Evolutionary conservation across 2,888 invertebrate genomes (phyloP), one percentile per base, ranked within the genome.

Genomic region (Dromius quadrimaculatus): DNA sequence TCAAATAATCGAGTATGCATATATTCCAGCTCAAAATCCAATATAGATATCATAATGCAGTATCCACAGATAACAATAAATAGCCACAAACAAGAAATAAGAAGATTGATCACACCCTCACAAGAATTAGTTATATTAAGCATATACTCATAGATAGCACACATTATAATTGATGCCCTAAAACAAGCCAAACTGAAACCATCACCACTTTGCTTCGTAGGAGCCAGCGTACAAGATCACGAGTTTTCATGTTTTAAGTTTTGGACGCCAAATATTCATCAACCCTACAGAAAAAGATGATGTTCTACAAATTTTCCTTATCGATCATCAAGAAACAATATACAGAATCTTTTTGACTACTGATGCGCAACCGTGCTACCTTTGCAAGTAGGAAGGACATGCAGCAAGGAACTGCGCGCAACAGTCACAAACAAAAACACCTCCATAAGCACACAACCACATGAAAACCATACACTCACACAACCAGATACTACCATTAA

Each of bases 121-220:
- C n/a, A n/a, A n/a, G n/a, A n/a, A n/a, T 32, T 59, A 19, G 20
- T 63, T 2, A 63, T 63, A 5, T 43, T 43, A 23, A 76, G 75
- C 47, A 72, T 73, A 0, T 73, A 71, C 43, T 74, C 74, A 4
- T 71, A 72, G 0, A 75, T 74, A 2, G 72, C 74, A 3, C 68
- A n/a, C 1, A 36, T 70, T 8, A 63, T 76, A 15, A 65, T 45
- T 59, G 57, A 73, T 8, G 32, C 71, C 5, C 32, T 75, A 11
- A 54, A 6, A 5, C 54, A 74, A 8, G 9, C 57, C 11, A 69
- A 72, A 5, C 63, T 75, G 3, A 41, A 64, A 23, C 61, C 71
- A 11, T 76, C 76, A 0, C n/a, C 34, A 6, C 72, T 75, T 5
- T 50, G 72, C 1, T 74, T 70, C 13, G 6, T 75, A 1, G 22